Base-by-base conservation (phyloP, 2,797 vertebrate genomes). In the Takifugu rubripes region DNA sequence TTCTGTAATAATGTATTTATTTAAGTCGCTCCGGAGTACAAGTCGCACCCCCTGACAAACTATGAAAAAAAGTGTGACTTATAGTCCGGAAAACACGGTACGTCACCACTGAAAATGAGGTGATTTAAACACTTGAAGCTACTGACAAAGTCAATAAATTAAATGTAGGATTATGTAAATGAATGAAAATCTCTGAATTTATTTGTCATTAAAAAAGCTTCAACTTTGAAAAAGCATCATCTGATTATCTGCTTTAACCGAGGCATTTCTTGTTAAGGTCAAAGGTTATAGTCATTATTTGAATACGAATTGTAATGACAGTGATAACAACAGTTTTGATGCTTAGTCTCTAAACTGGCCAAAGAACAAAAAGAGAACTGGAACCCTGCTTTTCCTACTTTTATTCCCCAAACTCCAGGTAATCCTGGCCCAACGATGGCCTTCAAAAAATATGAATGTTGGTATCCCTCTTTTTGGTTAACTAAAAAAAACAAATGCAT, bases 391-490 rank as follows among this genome's bases (percentile, higher is more conserved):
- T 25, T 69, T 72, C 65, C 64, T 59, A 59, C 59, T 44, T 49
- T 61, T 27, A 79, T 66, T 52, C 64, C n/a, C 31, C 21, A 47
- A n/a, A 45, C 70, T 59, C 25, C 52, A 74, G 67, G 64, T 76
- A 74, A 76, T 14, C 62, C 54, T 64, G 56, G 61, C 59, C 59
- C 24, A 14, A 33, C 53, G 45, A 63, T 55, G 61, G 66, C 56
- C 36, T 10, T 31, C 42, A 44, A 53, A 57, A 62, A 59, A 7
- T 21, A 21, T 3, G 29, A 31, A 68, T 63, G 29, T 45, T 26
- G 45, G 49, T 48, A 61, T 71, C 64, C 63, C 52, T 61, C 0
- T 8, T 61, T 29, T 51, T 16, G 10, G 12, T 12, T 40, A 40
- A 3, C 12, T 12, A 40, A 33, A 33, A 10, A 33, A 3, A 40